These are phyloP conservation scores for Cantharis flavilabris DNA, from an alignment of 2,888 invertebrate genomes.

Conservation along the genomic window DNA sequence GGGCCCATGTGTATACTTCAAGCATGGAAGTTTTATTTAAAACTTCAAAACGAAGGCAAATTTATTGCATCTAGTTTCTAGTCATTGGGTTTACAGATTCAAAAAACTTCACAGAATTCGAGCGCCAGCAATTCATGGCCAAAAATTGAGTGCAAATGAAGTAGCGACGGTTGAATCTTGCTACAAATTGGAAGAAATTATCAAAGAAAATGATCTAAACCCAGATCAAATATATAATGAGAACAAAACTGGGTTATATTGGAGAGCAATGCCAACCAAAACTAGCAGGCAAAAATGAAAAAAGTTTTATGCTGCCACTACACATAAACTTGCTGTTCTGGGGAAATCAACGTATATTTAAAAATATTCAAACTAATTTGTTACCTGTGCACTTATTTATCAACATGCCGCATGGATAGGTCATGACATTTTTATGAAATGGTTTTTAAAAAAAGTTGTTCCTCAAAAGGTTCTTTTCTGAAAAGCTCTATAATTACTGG, in stretches of 20 bases:
- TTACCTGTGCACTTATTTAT: background rate
- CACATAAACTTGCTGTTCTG: too few relatives aligned
- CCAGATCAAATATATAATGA: background rate
- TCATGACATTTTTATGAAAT: too few relatives aligned
- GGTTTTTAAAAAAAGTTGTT: too few relatives aligned
- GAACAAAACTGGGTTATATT: background rate
- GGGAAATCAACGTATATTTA: too few relatives aligned
- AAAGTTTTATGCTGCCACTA: background rate
- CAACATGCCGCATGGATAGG: background rate
- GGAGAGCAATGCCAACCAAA: background rate
- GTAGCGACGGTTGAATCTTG: background rate
- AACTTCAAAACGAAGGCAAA: constrained; percentile 21
- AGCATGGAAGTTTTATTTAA: constrained; percentile 29
- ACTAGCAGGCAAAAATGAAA: background rate
- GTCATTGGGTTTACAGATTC: constrained; percentile 36
- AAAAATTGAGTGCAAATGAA: constrained; percentile 28
- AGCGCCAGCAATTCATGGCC: constrained; percentile 28
- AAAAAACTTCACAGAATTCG: constrained; percentile 36
- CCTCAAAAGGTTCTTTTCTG: too few relatives aligned
- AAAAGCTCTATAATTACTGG: too few relatives aligned
- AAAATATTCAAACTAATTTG: background rate
- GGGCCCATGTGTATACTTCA: constrained; percentile 27
- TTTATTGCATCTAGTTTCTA: constrained; percentile 32
- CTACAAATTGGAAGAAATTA: background rate
- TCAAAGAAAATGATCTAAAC: too few relatives aligned